Base-by-base conservation (phyloP, 2,797 vertebrate species). In the Takifugu rubripes region DNA sequence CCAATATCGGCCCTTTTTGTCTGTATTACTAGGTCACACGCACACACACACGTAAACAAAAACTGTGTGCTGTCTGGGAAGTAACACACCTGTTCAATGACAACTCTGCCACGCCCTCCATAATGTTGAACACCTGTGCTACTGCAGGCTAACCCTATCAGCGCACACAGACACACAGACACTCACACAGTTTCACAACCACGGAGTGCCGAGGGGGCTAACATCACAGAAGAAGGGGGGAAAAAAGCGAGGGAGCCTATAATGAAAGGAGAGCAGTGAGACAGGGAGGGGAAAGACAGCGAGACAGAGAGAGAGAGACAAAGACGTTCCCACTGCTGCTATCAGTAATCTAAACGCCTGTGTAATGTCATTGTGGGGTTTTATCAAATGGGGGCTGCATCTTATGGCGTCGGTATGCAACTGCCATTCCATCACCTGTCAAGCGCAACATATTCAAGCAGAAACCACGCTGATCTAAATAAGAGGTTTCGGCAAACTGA, bases 41-140 rank as follows among this genome's bases (percentile, higher is more conserved):
- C 53, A 36, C 47, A 50, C 49, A 54, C 25, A 40, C 51, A 52
- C 68, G 78, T 85, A 84, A 85, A 85, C 85, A 85, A 82, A 81
- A 84, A 81, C 69, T 72, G 68, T 81, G 79, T 78, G 78, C 81
- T 79, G 79, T 84, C 84, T 85, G 81, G 77, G 81, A 88, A 83
- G 77, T 79, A 70, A 80, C 84, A 88, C 88, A 89, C 86, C 86
- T 89, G 88, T 83, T 84, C 74, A 82, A 75, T 84, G 79, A 87
- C 84, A 85, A 82, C 74, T 60, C 54, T 24, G 76, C 87, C 88
- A 83, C 86, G 66, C 87, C 87, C 84, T 89, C 84, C 56, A 79
- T 79, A 86, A 83, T 82, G 66, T 80, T 73, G 81, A 86, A 86
- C 86, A 89, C 86, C 86, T 89, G 83, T 79, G 74, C 64, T 69